These are phyloP conservation scores for Hippopotamyrus pictus DNA, from an alignment of 2,797 vertebrate genomes.

Conservation along the genomic window DNA sequence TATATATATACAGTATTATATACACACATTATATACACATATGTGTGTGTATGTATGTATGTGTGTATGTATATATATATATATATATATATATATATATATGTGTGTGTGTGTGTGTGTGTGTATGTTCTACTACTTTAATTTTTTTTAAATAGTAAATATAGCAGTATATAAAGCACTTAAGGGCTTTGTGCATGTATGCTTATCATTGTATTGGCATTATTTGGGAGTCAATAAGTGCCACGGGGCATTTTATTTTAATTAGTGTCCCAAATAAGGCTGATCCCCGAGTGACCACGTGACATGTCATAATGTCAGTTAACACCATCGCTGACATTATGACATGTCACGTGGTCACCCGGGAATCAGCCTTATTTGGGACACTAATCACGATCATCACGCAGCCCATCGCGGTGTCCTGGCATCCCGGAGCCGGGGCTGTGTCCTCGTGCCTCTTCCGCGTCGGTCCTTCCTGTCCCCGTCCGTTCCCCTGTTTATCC, in stretches of 20 bases:
- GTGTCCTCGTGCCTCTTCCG: background rate
- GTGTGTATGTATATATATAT: no score
- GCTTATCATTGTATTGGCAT: slow-evolving; percentile 78
- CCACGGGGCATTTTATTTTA: slow-evolving; percentile 74
- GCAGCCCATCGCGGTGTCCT: slow-evolving; percentile 66
- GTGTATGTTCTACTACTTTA: background rate
- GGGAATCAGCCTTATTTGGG: slow-evolving; percentile 79
- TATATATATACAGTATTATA: no score
- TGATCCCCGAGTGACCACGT: slow-evolving; percentile 70
- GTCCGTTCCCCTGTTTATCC: background rate
- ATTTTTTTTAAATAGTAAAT: background rate
- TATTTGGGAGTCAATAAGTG: slow-evolving; percentile 67
- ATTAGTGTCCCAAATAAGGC: slow-evolving; percentile 82
- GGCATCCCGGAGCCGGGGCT: slow-evolving; percentile 45
- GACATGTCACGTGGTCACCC: slow-evolving; percentile 78
- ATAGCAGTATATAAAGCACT: background rate
- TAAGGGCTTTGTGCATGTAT: slow-evolving; percentile 37
- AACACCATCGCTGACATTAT: slow-evolving; percentile 66
- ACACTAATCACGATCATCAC: slow-evolving; percentile 75
- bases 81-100: no score
- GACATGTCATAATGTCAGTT: slow-evolving; percentile 87
- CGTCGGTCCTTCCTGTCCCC: background rate
- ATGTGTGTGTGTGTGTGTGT: background rate
- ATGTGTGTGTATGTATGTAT: no score
- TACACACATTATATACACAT: no score